phyloP scores from a whole-genome alignment of 2,888 invertebrate genomes.

The Dolichopus griseipennis region DNA sequence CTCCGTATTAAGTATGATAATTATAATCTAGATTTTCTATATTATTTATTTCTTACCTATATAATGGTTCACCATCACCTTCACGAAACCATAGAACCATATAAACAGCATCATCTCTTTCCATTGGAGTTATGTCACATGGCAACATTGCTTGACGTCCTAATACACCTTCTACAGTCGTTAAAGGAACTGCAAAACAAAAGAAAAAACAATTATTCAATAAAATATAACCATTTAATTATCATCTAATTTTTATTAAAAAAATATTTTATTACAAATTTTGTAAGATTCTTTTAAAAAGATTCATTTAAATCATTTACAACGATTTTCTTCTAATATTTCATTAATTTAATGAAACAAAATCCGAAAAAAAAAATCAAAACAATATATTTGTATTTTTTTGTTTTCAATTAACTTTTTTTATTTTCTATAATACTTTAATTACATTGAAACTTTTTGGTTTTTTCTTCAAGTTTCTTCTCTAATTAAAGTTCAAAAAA shows the following conservation, averaged over 20 bases:
- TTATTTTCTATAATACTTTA: not conserved
- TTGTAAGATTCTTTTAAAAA: too few species aligned
- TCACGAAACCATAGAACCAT: slow-evolving; percentile 89
- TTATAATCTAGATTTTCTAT: too few species aligned
- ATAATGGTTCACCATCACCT: slow-evolving; percentile 71
- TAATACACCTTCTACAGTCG: slow-evolving; percentile 71
- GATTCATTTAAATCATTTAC: too few species aligned
- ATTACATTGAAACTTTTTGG: not conserved
- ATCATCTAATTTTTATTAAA: too few species aligned
- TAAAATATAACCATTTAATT: too few species aligned
- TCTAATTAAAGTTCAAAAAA: not conserved
- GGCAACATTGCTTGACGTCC: slow-evolving; percentile 75
- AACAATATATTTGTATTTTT: too few species aligned
- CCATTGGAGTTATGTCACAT: slow-evolving; percentile 73
- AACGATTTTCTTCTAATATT: too few species aligned
- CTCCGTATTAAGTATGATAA: too few species aligned
- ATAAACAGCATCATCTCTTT: slow-evolving; percentile 70
- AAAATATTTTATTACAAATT: not conserved
- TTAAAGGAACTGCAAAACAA: slow-evolving; percentile 59
- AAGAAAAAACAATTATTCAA: slow-evolving; percentile 9
- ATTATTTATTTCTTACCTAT: slow-evolving; percentile 54
- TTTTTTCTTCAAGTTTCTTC: too few species aligned
- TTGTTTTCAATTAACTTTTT: too few species aligned
- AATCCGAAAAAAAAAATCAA: too few species aligned
- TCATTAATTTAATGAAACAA: too few species aligned